These are phyloP conservation scores for Elachura formosa DNA, from an alignment of 2,113 vertebrate genomes.

Conservation along the genomic window DNA sequence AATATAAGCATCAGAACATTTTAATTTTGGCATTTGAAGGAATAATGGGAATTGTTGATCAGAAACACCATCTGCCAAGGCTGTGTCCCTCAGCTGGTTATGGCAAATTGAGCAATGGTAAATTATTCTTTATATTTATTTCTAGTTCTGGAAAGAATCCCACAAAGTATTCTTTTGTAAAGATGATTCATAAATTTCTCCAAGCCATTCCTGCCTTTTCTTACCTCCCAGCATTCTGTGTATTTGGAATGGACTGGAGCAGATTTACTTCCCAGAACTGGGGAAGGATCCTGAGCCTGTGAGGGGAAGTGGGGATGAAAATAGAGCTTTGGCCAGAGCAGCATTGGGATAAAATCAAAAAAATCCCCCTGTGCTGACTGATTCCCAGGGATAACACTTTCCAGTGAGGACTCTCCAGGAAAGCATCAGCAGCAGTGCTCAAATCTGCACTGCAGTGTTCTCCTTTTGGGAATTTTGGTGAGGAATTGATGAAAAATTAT, in stretches of 20 bases:
- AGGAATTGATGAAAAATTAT: neutral
- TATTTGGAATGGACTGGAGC: neutral
- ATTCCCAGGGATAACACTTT: neutral
- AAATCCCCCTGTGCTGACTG: neutral
- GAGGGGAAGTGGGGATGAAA: neutral
- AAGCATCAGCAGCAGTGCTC: neutral
- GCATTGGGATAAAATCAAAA: fast-evolving
- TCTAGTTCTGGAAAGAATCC: neutral
- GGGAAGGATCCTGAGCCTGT: neutral
- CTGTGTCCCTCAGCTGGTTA: neutral
- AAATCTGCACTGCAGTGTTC: neutral
- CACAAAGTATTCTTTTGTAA: neutral
- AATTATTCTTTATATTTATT: constrained; percentile 21
- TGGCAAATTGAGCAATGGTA: neutral
- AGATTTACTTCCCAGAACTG: neutral
- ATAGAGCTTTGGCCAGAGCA: neutral
- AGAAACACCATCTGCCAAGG: constrained; percentile 32
- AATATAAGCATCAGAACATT: neutral
- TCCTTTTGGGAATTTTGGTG: neutral
- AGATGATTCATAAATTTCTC: neutral
- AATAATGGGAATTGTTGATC: constrained; percentile 31
- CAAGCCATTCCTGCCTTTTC: neutral
- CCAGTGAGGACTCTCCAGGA: fast-evolving
- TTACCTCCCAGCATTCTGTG: neutral
- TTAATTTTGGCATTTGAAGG: constrained; percentile 34